Base-by-base conservation (phyloP, 1,140 invertebrate genomes). In the Apis laboriosa region DNA sequence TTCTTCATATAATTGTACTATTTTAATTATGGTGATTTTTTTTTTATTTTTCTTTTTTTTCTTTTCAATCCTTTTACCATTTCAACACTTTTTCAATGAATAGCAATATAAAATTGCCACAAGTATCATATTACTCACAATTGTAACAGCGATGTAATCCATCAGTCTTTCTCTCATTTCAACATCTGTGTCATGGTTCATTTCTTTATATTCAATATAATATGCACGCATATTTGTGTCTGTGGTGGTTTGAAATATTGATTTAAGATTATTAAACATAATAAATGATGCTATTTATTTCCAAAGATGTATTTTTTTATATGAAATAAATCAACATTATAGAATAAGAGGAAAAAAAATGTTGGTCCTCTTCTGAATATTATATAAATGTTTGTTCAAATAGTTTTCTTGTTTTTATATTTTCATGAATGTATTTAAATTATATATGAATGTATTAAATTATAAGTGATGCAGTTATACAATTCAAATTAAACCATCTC, bases 101-200 rank as follows among this genome's bases (percentile, higher is more conserved):
- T 75, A 63, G 53, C 66, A 81, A 71, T 66, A 34, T 21, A 84
- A 77, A 86, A 80, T 87, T 86, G 71, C 78, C 64, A 71, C 78
- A 64, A 88, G 87, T 89, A 70, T 86, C 83, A 86, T 83, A 85
- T 78, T 87, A 83, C 79, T 81, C 64, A 85, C 78, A 89, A 87
- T 82, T 81, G 67, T 83, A 89, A 90, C 63, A 87, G 77, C 70
- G 83, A 82, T 87, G 80, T 85, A 87, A 80, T 84, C 90, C 90
- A 86, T 92, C 91, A 92, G 91, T 91, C 91, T 91, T 92, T 91
- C 89, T 92, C 91, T 92, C 91, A 92, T 91, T 90, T 90, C 91
- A 81, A 89, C 88, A 91, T 89, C 86, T 91, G 90, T 91, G 90
- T 92, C 91, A 91, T 91, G 90, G 90, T 86, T 87, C 84, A 88